Evolutionary conservation across 1,140 invertebrate genomes (phyloP).

Genomic region (Palaemon carinicauda): DNA sequence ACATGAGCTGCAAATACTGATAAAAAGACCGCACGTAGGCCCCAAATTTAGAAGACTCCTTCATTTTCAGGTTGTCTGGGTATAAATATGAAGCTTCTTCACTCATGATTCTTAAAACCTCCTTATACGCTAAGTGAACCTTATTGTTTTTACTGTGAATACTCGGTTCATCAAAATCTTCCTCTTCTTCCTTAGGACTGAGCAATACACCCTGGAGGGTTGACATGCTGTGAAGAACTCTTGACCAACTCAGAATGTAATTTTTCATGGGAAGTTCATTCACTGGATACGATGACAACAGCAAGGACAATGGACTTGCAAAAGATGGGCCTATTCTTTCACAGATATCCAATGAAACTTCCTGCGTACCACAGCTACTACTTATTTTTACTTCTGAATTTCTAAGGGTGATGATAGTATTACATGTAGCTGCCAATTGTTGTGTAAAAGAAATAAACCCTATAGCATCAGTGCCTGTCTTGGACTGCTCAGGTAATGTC

Average conservation of each 20-base stretch:
- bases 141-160: not conserved
- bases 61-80: not conserved
- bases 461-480: not conserved
- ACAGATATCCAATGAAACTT: not conserved
- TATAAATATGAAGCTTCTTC: slow-evolving; percentile 28
- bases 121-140: slow-evolving; percentile 30
- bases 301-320: slow-evolving; percentile 33
- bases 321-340: not conserved
- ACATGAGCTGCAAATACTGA: slow-evolving; percentile 45
- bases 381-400: not conserved
- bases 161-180: not conserved
- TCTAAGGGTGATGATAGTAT: not conserved
- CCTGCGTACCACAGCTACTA: not conserved
- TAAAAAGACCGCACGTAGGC: slow-evolving; percentile 43
- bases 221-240: not conserved
- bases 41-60: slow-evolving; percentile 2
- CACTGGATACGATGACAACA: slow-evolving; percentile 19
- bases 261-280: slow-evolving; percentile 5
- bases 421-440: slow-evolving; percentile 13
- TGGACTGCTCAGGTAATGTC: not conserved
- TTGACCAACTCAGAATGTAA: slow-evolving; percentile 25
- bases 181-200: not conserved
- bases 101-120: slow-evolving; percentile 20
- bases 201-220: not conserved
- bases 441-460: slow-evolving; percentile 38